These are phyloP conservation scores for Pristis pectinata DNA, from an alignment of 2,797 vertebrate species.

Conservation along the genomic window DNA sequence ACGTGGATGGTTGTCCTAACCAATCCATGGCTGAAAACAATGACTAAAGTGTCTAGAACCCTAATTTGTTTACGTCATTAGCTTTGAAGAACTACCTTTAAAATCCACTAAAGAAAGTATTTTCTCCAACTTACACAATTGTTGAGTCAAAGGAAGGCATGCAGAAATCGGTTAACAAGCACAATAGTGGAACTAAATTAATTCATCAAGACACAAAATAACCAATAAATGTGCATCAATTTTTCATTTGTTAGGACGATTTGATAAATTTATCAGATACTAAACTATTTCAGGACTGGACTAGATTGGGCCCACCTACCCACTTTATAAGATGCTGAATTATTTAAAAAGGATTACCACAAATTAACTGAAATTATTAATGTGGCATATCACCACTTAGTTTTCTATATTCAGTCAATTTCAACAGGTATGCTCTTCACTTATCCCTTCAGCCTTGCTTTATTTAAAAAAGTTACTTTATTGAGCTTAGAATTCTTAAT, in stretches of 20 bases:
- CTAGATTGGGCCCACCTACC: background rate
- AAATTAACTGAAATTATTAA: background rate
- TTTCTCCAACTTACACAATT: background rate
- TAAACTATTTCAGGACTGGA: background rate
- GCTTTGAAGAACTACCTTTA: background rate
- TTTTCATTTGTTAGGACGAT: background rate
- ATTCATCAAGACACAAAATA: background rate
- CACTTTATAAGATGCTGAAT: background rate
- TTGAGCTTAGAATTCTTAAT: background rate
- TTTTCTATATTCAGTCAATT: background rate
- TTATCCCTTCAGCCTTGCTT: background rate
- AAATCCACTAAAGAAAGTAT: background rate
- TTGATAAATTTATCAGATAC: background rate
- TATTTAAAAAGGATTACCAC: background rate
- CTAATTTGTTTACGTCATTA: background rate
- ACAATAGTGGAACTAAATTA: background rate
- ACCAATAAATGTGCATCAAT: background rate
- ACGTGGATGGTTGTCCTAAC: background rate
- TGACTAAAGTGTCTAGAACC: background rate
- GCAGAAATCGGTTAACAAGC: background rate
- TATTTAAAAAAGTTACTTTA: background rate
- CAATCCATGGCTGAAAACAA: background rate
- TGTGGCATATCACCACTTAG: background rate
- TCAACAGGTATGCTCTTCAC: background rate
- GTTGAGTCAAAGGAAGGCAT: background rate